Conservation (phyloP, 2,888 invertebrate species). For the Metellina segmentata region DNA sequence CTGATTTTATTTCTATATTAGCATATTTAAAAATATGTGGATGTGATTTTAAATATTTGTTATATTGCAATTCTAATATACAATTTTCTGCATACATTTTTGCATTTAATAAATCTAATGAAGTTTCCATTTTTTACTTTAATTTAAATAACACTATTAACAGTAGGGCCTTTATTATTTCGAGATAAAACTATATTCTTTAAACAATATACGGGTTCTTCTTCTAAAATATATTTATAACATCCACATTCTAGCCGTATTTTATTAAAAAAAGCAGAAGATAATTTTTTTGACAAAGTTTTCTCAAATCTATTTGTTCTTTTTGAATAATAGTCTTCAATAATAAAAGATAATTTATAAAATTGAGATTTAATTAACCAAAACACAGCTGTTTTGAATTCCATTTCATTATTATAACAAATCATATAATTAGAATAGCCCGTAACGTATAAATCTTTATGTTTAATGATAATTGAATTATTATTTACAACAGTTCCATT, state of each 20-base stretch:
- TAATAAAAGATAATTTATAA: not conserved
- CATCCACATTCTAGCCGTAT: not conserved
- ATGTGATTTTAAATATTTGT: slow-evolving; percentile 35
- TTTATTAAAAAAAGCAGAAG: not conserved
- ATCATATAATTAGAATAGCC: not conserved
- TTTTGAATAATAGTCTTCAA: not conserved
- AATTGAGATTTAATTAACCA: slow-evolving; percentile 37
- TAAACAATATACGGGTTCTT: slow-evolving; percentile 23
- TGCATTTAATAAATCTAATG: slow-evolving; percentile 24
- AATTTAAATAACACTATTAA: slow-evolving; percentile 18
- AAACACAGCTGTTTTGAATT: slow-evolving; percentile 12
- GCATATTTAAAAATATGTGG: slow-evolving; percentile 33
- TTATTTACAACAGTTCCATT: slow-evolving; percentile 4
- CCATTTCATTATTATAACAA: not conserved
- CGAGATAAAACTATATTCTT: not conserved
- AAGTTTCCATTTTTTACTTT: not conserved
- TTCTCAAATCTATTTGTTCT: not conserved
- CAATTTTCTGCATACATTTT: slow-evolving; percentile 38
- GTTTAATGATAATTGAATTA: slow-evolving; percentile 8
- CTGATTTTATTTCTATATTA: not conserved
- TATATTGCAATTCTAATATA: not conserved
- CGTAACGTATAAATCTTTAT: not conserved
- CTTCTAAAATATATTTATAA: not conserved
- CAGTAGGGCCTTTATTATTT: slow-evolving; percentile 23
- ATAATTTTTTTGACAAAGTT: not conserved